Evolutionary conservation across 2,797 vertebrate species (phyloP), one percentile per base, ranked within the genome.

Genomic region (Siniperca undulata): DNA sequence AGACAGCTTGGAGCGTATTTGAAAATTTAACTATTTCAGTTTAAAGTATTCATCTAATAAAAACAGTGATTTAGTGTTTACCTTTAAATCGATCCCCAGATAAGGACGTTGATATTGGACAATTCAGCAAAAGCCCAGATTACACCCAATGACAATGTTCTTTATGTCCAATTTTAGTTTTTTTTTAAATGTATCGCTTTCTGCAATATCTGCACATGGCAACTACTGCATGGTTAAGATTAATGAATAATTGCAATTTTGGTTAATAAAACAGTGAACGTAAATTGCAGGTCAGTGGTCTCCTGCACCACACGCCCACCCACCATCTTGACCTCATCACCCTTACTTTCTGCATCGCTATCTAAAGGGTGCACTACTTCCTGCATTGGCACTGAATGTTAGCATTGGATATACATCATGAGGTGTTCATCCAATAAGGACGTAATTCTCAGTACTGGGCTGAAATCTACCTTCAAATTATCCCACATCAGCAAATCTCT

Each of bases 401-500:
- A 58, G 55, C 13, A 30, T 48, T 58, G 34, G 5, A 13, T 50
- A 30, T 24, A 65, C 58, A 70, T 61, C 19, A 24, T 52, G 30
- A 53, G 42, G 36, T 53, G 40, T 24, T 56, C 16, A 48, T 62
- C 53, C 19, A 70, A 44, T 46, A 27, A 38, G 48, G 34, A 61
- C 12, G 20, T 67, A 24, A 53, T 65, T 68, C 46, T 48, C 38
- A 24, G 13, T 30, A 34, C 36, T 73, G 34, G 50, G 19, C 10
- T 58, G 4, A 72, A 46, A 65, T 62, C 36, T 44, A 50, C 10
- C 24, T 68, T 60, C 16, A 79, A 56, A 17, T 77, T 2, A 38
- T 55, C 48, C 46, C 20, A 60, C 48, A 67, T 71, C 69, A 70
- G 55, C 46, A 70, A 6, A 65, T 65, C 38, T 80, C 13, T 4